Conservation (phyloP, 2,888 invertebrate species). For the Tolmerus cingulatus region DNA sequence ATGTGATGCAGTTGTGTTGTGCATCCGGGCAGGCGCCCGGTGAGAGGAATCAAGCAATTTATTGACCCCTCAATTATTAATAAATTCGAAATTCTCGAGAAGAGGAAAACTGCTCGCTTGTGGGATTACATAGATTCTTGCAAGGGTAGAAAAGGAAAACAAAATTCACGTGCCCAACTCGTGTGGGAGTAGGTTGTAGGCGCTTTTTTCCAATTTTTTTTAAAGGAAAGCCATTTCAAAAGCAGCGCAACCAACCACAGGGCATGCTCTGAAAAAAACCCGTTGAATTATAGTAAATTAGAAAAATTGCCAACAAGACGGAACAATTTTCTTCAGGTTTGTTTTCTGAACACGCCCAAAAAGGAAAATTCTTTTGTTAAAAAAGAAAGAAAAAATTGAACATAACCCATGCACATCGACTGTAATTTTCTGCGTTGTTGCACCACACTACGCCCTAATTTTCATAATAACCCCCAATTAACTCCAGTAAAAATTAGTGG, state of each 20-base stretch:
- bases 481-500: background rate
- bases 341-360: background rate
- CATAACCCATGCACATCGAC: background rate
- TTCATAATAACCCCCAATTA: background rate
- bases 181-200: background rate
- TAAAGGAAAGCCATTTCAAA: background rate
- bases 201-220: background rate
- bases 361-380: background rate
- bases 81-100: background rate
- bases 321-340: background rate
- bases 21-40: background rate
- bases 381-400: background rate
- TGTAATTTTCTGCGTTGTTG: background rate
- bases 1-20: background rate
- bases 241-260: background rate
- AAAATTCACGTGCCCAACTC: background rate
- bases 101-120: background rate
- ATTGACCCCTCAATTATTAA: background rate
- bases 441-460: background rate
- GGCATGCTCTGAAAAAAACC: background rate
- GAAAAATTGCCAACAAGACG: background rate
- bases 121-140: background rate
- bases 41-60: background rate
- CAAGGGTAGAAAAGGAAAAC: background rate
- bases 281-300: background rate